Evolutionary conservation across 2,797 vertebrate genomes (phyloP), one percentile per base, ranked within the genome.

Genomic region (Sebastes dallii): DNA sequence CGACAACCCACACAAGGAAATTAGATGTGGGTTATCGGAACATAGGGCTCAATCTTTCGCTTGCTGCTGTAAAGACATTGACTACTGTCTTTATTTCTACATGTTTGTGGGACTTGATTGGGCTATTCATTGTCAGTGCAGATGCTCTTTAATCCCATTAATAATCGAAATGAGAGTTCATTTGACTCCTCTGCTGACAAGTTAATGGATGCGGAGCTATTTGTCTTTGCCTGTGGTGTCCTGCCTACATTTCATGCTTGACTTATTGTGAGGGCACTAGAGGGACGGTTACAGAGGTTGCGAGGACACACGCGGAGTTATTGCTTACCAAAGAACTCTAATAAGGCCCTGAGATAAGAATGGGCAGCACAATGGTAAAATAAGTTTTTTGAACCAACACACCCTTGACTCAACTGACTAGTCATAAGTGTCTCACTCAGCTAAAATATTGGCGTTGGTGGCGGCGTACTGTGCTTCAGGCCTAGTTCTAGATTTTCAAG

Each of bases 181-280:
- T 94, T 88, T 86, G 85, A 90, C 87, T 86, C 56, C 55, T 69
- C 20, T 77, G 81, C 75, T 90, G 91, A 93, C 90, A 93, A 78
- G 67, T 83, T 92, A 90, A 93, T 92, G 85, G 78, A 88, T 88
- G 80, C 73, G 58, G 71, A 83, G 83, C 72, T 59, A 62, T 92
- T 89, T 86, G 72, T 91, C 82, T 91, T 75, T 75, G 79, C 80
- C 87, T 89, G 62, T 79, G 82, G 87, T 93, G 88, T 87, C 84
- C 87, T 87, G 80, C 77, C 89, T 84, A 86, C 69, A 90, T 92
- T 92, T 93, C 81, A 92, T 80, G 86, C 79, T 84, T 86, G 87
- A 91, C 77, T 91, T 91, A 91, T 86, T 84, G 78, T 65, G 75
- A 91, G 79, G 83, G 80, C 79, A 84, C 74, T 25, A 22, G 66